Conservation (phyloP, 2,888 invertebrate species). For the Spodoptera exigua region DNA sequence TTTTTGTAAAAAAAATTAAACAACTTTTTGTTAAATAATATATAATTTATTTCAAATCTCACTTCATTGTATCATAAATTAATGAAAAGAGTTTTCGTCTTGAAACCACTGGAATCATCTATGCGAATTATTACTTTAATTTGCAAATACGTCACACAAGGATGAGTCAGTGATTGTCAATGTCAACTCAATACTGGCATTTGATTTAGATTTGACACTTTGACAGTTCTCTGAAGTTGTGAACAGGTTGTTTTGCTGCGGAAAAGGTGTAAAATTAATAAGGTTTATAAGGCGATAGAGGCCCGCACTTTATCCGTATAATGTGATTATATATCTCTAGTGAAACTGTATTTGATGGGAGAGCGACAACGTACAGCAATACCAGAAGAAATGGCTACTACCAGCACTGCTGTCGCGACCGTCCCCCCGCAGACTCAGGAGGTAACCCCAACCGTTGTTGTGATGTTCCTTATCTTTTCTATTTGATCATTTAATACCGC, state of each 20-base stretch:
- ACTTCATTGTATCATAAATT: too few species aligned
- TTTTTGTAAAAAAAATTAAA: too few species aligned
- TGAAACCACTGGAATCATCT: slow-evolving; percentile 1
- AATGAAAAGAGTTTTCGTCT: too few species aligned
- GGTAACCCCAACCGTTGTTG: slow-evolving; percentile 66
- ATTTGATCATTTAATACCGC: slow-evolving; percentile 70
- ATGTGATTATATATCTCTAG: slow-evolving; percentile 65
- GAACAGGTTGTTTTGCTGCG: slow-evolving; percentile 29
- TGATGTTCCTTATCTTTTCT: slow-evolving; percentile 71
- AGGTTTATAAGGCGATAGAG: slow-evolving; percentile 25
- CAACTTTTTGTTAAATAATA: too few species aligned
- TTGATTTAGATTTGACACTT: slow-evolving; percentile 39
- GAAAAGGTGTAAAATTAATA: slow-evolving; percentile 46
- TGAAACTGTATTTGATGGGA: slow-evolving; percentile 75
- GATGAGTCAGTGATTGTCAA: slow-evolving; percentile 6
- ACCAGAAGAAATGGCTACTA: slow-evolving; percentile 83
- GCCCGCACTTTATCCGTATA: slow-evolving; percentile 53
- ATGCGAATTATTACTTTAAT: background rate
- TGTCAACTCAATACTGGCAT: slow-evolving; percentile 11
- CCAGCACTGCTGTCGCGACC: slow-evolving; percentile 82
- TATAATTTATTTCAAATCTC: too few species aligned
- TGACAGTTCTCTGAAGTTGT: slow-evolving; percentile 42
- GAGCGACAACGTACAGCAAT: slow-evolving; percentile 68
- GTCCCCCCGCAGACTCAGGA: slow-evolving; percentile 79
- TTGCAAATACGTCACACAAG: background rate